A percentile compares a stretch with the other conserved stretches of the same genome.
Evolutionary conservation across 2,888 invertebrate genomes (phyloP).

Genomic region (Eudasyphora cyanicolor): DNA sequence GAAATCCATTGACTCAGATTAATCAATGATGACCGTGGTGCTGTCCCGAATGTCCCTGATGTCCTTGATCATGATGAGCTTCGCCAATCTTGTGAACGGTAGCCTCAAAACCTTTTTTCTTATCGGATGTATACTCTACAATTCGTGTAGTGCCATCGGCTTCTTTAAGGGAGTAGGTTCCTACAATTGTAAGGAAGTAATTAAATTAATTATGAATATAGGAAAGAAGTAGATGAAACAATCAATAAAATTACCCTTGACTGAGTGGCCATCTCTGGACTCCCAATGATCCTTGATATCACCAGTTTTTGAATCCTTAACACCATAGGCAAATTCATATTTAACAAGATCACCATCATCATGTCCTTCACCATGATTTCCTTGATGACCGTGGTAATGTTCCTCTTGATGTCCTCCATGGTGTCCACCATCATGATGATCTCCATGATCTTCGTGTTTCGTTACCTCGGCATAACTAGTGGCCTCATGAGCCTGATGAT

Average conservation of each 20-base stretch:
- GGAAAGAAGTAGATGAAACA: neutral
- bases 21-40: neutral
- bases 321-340: conserved; percentile 25
- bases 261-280: conserved; percentile 81
- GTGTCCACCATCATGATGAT: neutral
- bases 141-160: conserved; percentile 16
- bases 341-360: neutral
- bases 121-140: conserved; percentile 13
- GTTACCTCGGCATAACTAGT: conserved; percentile 61
- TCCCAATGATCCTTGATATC: conserved; percentile 65
- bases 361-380: conserved; percentile 57
- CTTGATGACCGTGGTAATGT: conserved; percentile 28
- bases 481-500: conserved; percentile 10
- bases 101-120: conserved; percentile 15
- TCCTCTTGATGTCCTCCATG: conserved; percentile 58
- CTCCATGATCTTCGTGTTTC: conserved; percentile 70
- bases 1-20: too few species aligned
- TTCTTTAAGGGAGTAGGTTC: neutral
- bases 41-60: neutral
- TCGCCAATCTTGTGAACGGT: conserved; percentile 17
- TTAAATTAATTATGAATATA: neutral
- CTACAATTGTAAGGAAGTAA: neutral
- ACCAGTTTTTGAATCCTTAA: conserved; percentile 18
- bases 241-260: conserved; percentile 78
- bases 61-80: neutral